These are phyloP conservation scores for Dilophus febrilis DNA, from an alignment of 2,888 invertebrate species.

Conservation along the genomic window DNA sequence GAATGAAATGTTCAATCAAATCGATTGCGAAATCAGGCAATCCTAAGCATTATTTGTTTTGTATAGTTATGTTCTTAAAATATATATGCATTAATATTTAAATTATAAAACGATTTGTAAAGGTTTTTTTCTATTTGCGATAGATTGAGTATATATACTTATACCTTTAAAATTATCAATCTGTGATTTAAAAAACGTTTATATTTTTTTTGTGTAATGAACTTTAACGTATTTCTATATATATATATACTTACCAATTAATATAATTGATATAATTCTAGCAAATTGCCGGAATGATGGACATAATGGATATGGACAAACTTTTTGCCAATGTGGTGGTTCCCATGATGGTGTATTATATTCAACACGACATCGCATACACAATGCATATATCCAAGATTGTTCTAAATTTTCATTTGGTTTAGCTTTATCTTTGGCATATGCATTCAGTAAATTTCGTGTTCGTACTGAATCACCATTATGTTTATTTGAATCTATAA, in stretches of 20 bases:
- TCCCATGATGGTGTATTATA: constrained; percentile 66
- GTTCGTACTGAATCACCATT: constrained; percentile 13
- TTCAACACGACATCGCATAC: constrained; percentile 59
- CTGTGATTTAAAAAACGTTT: too few relatives aligned
- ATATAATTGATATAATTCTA: constrained; percentile 50
- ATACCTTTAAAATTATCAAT: too few relatives aligned
- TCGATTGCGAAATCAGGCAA: too few relatives aligned
- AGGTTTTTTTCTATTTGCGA: too few relatives aligned
- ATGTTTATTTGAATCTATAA: constrained; percentile 10
- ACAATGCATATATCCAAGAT: constrained; percentile 72
- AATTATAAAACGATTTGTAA: too few relatives aligned
- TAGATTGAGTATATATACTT: too few relatives aligned
- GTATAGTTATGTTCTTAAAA: too few relatives aligned
- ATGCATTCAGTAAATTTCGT: constrained; percentile 6
- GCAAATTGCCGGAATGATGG: constrained; percentile 71
- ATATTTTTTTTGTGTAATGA: not conserved
- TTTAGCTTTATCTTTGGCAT: not conserved
- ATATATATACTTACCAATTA: constrained; percentile 48
- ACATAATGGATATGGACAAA: constrained; percentile 73
- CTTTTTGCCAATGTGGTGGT: constrained; percentile 59
- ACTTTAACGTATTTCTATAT: not conserved
- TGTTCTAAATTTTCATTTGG: constrained; percentile 22
- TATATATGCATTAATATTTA: too few relatives aligned
- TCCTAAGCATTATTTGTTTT: too few relatives aligned
- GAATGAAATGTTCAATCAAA: too few relatives aligned